Percentiles rank a stretch among this genome's conserved stretches.
Conservation (phyloP, 2,113 vertebrate species). For the Aix galericulata region DNA sequence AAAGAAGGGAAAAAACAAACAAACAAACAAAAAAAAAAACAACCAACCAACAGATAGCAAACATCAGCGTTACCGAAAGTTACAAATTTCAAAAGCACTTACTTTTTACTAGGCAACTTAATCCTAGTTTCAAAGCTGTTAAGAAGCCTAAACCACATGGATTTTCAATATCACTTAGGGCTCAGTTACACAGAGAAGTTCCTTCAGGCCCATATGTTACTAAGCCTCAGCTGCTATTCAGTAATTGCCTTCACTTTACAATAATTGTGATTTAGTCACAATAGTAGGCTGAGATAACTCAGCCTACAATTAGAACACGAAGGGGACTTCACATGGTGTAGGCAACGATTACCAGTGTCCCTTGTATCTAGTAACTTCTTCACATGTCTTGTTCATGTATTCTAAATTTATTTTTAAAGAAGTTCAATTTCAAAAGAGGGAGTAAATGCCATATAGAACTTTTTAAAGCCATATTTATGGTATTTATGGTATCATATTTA, state of each 20-base stretch:
- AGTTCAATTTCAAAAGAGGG: neutral
- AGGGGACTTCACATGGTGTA: neutral
- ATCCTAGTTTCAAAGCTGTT: neutral
- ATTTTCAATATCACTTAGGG: conserved; percentile 4
- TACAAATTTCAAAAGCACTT: neutral
- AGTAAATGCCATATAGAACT: neutral
- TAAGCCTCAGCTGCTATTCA: conserved; percentile 2
- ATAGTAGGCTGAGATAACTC: neutral
- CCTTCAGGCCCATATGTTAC: neutral
- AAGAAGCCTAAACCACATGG: neutral
- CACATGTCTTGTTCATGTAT: neutral
- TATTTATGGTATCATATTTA: neutral
- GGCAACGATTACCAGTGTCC: neutral
- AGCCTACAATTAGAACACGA: accelerated
- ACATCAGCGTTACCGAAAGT: neutral
- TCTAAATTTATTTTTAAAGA: neutral
- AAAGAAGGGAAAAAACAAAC: neutral
- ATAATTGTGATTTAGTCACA: conserved; percentile 42
- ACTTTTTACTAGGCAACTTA: neutral
- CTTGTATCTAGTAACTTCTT: neutral
- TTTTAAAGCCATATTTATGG: neutral
- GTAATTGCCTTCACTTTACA: conserved; percentile 21
- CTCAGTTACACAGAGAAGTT: neutral
- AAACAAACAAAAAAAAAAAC: neutral
- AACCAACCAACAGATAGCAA: neutral